These are phyloP conservation scores for Mergus octosetaceus DNA, from an alignment of 2,797 vertebrate genomes.

Conservation along the genomic window DNA sequence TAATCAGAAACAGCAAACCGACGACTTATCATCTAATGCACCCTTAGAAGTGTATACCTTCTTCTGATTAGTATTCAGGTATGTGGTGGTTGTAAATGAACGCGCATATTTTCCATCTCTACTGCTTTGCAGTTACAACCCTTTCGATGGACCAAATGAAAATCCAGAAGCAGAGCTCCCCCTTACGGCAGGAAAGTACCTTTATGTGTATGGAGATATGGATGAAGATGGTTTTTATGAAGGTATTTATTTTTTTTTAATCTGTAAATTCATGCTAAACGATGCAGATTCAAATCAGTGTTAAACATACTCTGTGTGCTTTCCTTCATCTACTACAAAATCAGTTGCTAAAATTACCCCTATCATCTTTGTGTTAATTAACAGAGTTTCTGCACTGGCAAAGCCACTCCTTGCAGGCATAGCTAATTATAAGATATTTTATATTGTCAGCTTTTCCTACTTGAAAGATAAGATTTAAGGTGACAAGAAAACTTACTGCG, in stretches of 20 bases:
- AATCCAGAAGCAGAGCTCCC: conserved; percentile 98
- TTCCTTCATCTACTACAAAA: neutral
- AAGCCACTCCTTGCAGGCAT: neutral
- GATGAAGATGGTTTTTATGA: conserved; percentile 99
- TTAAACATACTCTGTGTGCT: neutral
- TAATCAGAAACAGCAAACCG: accelerated
- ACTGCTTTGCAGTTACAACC: conserved; percentile 88
- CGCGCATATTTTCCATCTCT: neutral
- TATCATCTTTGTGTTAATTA: conserved; percentile 33
- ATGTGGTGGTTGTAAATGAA: neutral
- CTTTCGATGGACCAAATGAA: conserved; percentile 97
- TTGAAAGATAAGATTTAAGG: neutral
- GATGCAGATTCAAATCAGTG: neutral
- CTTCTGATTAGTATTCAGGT: neutral
- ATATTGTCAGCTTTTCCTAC: neutral
- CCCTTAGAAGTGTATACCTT: neutral
- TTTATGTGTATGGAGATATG: conserved; percentile 97
- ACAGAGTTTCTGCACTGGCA: conserved; percentile 29
- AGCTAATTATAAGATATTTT: neutral
- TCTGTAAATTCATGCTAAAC: neutral
- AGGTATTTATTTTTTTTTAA: conserved; percentile 77
- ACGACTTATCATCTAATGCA: neutral
- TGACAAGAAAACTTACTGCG: neutral
- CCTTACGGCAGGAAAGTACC: conserved; percentile 95
- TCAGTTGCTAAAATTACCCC: conserved; percentile 29